Evolutionary conservation across 2,888 invertebrate species (phyloP).

Genomic region (Hoplodrina ambigua): DNA sequence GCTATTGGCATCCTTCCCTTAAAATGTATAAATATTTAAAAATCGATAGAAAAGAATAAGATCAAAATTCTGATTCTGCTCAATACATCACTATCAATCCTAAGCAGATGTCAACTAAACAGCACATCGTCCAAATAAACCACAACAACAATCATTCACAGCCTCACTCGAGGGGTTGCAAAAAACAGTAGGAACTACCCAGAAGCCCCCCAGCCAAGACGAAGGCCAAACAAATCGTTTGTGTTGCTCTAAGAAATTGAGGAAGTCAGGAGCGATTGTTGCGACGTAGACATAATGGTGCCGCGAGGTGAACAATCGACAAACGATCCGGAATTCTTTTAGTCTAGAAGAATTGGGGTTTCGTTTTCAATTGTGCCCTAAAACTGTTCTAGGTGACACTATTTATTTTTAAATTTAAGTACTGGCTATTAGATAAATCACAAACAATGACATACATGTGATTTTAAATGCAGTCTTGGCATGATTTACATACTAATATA

Average conservation of each 20-base stretch:
- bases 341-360: conserved; percentile 13
- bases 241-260: conserved; percentile 60
- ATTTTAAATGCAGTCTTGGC: no score
- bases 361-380: conserved; percentile 10
- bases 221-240: conserved; percentile 61
- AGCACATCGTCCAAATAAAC: conserved; percentile 49
- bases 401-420: no score
- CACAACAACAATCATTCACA: conserved; percentile 47
- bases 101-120: conserved; percentile 29
- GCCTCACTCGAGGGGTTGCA: conserved; percentile 42
- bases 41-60: background rate
- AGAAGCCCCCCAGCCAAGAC: conserved; percentile 27
- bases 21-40: background rate
- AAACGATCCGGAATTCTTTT: conserved; percentile 28
- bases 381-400: background rate
- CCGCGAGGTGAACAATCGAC: conserved; percentile 48
- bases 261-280: conserved; percentile 56
- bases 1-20: no score
- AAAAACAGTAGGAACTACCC: conserved; percentile 50
- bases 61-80: background rate
- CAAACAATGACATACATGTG: no score
- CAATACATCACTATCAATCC: conserved; percentile 4
- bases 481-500: no score
- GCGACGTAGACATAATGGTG: conserved; percentile 50
- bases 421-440: no score